A percentile compares a stretch with the other conserved stretches of the same genome.
Conservation (phyloP, 2,113 vertebrate species). For the Sinocyclocheilus maitianheensis region DNA sequence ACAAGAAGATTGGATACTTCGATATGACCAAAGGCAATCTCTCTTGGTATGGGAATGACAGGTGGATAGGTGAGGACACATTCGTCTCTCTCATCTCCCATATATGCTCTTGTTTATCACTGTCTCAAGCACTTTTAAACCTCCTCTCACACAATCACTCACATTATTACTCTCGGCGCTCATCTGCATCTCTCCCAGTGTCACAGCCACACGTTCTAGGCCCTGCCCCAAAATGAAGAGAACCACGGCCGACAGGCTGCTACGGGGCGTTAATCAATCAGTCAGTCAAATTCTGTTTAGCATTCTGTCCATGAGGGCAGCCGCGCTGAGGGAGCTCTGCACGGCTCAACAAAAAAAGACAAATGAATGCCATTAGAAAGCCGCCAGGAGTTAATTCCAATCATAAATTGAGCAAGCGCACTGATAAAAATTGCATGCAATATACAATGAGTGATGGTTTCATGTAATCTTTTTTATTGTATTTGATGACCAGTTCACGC, state of each 20-base stretch:
- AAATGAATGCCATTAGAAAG: conserved; percentile 55
- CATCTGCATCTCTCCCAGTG: conserved; percentile 11
- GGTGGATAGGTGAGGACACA: conserved; percentile 85
- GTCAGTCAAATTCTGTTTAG: conserved; percentile 56
- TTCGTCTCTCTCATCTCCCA: conserved; percentile 24
- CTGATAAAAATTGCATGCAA: conserved; percentile 42
- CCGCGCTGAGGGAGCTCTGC: conserved; percentile 23
- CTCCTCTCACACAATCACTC: background rate
- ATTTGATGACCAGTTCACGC: conserved; percentile 55
- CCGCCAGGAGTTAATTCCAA: conserved; percentile 53
- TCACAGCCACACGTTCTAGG: background rate
- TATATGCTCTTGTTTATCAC: conserved; percentile 38
- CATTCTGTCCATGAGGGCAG: conserved; percentile 49
- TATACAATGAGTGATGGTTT: conserved; percentile 41
- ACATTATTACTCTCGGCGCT: conserved; percentile 20
- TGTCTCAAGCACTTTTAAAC: conserved; percentile 27
- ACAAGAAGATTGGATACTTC: conserved; percentile 95
- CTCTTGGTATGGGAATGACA: conserved; percentile 90
- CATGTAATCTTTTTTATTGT: conserved; percentile 62
- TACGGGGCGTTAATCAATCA: conserved; percentile 59
- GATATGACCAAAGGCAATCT: conserved; percentile 94
- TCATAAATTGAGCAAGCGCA: conserved; percentile 56
- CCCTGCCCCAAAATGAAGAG: background rate
- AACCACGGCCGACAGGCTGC: conserved; percentile 28
- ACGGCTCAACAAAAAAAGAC: conserved; percentile 42